Evolutionary conservation across 2,888 invertebrate genomes (phyloP).

Genomic region (Macropis europaea): DNA sequence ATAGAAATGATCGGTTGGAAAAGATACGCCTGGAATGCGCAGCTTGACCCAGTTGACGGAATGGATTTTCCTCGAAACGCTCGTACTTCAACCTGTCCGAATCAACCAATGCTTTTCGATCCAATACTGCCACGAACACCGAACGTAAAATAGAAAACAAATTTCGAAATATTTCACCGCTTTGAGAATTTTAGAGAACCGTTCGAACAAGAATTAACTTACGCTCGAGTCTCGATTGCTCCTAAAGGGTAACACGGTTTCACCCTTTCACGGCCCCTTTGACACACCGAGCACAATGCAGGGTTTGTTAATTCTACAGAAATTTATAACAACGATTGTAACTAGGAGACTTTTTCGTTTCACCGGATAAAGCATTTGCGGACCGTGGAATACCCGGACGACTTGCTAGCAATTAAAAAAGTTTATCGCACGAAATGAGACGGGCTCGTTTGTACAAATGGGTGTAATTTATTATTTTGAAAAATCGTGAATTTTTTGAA

Average conservation of each 20-base stretch:
- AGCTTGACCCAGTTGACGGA: conserved; percentile 49
- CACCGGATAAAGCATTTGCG: conserved; percentile 8
- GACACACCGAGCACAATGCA: too few relatives aligned
- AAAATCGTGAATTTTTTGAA: too few relatives aligned
- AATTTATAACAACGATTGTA: conserved; percentile 42
- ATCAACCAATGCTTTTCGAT: conserved; percentile 59
- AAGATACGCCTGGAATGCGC: conserved; percentile 54
- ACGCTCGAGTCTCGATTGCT: too few relatives aligned
- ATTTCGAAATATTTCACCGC: conserved; percentile 42
- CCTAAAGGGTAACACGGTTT: too few relatives aligned
- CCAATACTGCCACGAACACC: conserved; percentile 36
- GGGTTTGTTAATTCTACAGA: conserved; percentile 53
- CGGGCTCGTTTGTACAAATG: too few relatives aligned
- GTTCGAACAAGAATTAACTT: background rate
- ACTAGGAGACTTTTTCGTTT: conserved; percentile 8
- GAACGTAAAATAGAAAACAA: conserved; percentile 61
- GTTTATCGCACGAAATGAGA: background rate
- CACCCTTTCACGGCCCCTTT: conserved; percentile 37
- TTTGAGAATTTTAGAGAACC: conserved; percentile 19
- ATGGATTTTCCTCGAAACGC: conserved; percentile 36
- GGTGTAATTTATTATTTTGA: conserved; percentile 14
- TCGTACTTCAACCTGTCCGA: conserved; percentile 48
- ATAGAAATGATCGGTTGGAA: conserved; percentile 33
- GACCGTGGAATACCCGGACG: background rate
- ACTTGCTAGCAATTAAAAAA: conserved; percentile 16